Percentiles rank a stretch among this genome's conserved stretches.
Evolutionary conservation across 2,888 invertebrate genomes (phyloP).

Genomic region (Dioctria linearis): DNA sequence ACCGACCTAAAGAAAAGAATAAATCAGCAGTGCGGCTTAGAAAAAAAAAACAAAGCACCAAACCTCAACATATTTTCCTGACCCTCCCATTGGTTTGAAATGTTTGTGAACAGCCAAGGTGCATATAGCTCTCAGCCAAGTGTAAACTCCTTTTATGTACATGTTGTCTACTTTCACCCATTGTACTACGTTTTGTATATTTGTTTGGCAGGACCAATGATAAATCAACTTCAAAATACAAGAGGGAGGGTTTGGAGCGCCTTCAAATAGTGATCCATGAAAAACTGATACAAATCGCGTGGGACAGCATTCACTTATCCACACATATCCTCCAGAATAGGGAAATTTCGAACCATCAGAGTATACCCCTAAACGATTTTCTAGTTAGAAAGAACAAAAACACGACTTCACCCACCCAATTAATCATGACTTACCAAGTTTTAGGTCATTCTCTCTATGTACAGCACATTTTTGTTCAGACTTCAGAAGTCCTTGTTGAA

Average conservation of each 20-base stretch:
- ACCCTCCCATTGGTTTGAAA: slow-evolving; percentile 81
- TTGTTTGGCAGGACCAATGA: slow-evolving; percentile 94
- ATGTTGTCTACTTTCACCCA: slow-evolving; percentile 88
- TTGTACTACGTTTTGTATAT: slow-evolving; percentile 88
- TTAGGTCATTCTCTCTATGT: slow-evolving; percentile 80
- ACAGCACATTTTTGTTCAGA: slow-evolving; percentile 84
- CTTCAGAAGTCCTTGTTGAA: slow-evolving; percentile 86
- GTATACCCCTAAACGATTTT: slow-evolving; percentile 79
- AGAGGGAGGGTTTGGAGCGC: slow-evolving; percentile 87
- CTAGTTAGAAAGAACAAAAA: slow-evolving; percentile 5
- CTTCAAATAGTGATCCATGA: slow-evolving; percentile 89
- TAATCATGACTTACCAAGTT: slow-evolving; percentile 75
- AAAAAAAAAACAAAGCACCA: slow-evolving; percentile 33
- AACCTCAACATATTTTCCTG: slow-evolving; percentile 78
- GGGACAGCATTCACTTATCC: slow-evolving; percentile 91
- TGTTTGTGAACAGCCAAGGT: slow-evolving; percentile 86
- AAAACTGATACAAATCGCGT: slow-evolving; percentile 89
- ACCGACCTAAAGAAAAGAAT: slow-evolving; percentile 73
- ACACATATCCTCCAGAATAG: slow-evolving; percentile 91
- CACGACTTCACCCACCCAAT: background rate
- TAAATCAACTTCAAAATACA: slow-evolving; percentile 88
- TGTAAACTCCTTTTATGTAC: slow-evolving; percentile 79
- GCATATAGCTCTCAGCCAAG: slow-evolving; percentile 83
- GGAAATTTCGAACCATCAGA: slow-evolving; percentile 89
- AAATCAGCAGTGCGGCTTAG: background rate